A percentile compares a stretch with the other conserved stretches of the same genome.
Evolutionary conservation across 2,113 vertebrate species (phyloP).

Genomic region (Pagrus major): DNA sequence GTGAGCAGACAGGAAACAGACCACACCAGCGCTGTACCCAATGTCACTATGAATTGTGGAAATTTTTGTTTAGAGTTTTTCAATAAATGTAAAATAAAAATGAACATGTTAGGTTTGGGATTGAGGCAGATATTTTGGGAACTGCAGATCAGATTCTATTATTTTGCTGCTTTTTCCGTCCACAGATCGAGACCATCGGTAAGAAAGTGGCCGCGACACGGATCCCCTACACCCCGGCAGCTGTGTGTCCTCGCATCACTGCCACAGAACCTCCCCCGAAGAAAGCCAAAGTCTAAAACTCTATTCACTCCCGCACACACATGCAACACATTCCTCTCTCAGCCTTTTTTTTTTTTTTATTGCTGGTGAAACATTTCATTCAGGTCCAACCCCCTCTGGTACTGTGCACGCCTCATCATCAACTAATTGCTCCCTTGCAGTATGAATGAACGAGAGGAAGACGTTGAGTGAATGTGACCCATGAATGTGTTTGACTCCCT

Average conservation of each 20-base stretch:
- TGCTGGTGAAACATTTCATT: slow-evolving; percentile 16
- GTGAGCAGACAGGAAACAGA: slow-evolving; percentile 72
- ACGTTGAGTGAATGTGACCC: slow-evolving; percentile 8
- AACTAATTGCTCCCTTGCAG: slow-evolving; percentile 1
- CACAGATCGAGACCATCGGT: slow-evolving; percentile 96
- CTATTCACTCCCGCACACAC: background rate
- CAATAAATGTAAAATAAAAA: too few species aligned
- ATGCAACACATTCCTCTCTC: slow-evolving; percentile 51
- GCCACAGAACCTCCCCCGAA: slow-evolving; percentile 90
- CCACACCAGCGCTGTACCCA: too few species aligned
- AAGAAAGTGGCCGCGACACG: slow-evolving; percentile 92
- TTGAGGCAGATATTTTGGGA: background rate
- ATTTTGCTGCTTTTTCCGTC: slow-evolving; percentile 13
- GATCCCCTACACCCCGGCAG: slow-evolving; percentile 92
- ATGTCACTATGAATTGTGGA: too few species aligned
- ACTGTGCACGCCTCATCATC: background rate
- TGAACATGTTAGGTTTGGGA: background rate
- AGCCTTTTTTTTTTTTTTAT: slow-evolving; percentile 1
- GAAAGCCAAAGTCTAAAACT: slow-evolving; percentile 89
- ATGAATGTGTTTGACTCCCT: background rate
- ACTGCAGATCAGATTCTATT: background rate
- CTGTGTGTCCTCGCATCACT: slow-evolving; percentile 85
- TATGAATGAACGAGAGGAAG: background rate
- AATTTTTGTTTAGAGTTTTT: too few species aligned
- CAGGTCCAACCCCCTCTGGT: background rate